Percentiles rank a stretch among this genome's conserved stretches.
phyloP scores from a whole-genome alignment of 2,113 vertebrate genomes.

The Micronycteris hirsuta region DNA sequence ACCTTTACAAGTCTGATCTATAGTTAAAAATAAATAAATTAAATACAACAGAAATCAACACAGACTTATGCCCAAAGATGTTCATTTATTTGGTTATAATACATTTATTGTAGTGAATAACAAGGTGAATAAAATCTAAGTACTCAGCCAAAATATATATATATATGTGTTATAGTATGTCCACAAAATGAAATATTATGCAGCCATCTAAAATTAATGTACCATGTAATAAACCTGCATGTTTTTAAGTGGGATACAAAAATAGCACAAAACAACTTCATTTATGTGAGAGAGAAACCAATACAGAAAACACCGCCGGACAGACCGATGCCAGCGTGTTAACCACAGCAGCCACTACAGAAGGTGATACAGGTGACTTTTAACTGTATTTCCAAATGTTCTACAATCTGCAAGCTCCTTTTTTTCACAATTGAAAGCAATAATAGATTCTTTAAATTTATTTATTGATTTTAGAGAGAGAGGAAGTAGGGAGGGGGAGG shows the following conservation, averaged over 20 bases:
- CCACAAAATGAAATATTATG: slow-evolving; percentile 3
- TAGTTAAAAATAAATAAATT: not conserved
- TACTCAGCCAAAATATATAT: not conserved
- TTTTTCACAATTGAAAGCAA: not conserved
- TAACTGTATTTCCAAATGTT: not conserved
- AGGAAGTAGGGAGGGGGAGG: too few relatives aligned
- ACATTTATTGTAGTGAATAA: not conserved
- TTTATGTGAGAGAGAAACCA: not conserved
- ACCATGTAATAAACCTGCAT: not conserved
- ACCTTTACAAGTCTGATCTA: not conserved
- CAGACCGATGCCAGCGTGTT: not conserved
- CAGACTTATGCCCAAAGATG: not conserved
- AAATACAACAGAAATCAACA: not conserved
- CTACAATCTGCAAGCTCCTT: not conserved
- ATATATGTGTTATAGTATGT: not conserved
- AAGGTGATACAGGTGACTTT: not conserved
- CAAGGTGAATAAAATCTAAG: slow-evolving; percentile 10
- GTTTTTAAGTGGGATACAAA: not conserved
- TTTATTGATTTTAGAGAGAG: too few relatives aligned
- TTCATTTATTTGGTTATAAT: not conserved
- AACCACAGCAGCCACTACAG: not conserved
- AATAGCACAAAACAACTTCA: not conserved
- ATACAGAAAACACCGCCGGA: not conserved
- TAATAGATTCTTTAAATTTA: too few relatives aligned
- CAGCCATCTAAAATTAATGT: not conserved